A percentile compares a stretch with the other conserved stretches of the same genome.
Conservation (phyloP, 2,888 invertebrate genomes). For the Agrochola lota region DNA sequence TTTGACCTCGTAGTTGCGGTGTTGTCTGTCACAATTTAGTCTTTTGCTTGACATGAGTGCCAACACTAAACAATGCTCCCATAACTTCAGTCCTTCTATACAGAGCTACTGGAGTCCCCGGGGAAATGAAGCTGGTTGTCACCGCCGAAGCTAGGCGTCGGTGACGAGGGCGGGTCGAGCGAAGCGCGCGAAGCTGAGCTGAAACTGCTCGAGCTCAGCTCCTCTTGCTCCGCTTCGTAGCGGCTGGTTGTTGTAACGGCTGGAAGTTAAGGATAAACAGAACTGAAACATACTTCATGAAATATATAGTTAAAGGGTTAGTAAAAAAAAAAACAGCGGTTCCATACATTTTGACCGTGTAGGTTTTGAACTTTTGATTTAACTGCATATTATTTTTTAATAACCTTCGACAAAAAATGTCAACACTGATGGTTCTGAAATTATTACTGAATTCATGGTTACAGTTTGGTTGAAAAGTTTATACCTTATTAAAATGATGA, state of each 20-base stretch:
- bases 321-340: neutral
- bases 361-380: neutral
- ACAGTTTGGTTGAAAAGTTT: neutral
- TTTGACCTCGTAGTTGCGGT: neutral
- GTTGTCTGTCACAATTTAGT: neutral
- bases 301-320: neutral
- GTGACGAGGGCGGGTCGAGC: constrained; percentile 92
- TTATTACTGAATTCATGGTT: too few relatives aligned
- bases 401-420: neutral
- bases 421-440: neutral
- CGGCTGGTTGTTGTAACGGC: constrained; percentile 86
- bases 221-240: constrained; percentile 93
- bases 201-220: constrained; percentile 95
- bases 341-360: neutral
- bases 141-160: constrained; percentile 94
- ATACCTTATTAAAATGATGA: neutral
- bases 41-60: neutral
- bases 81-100: constrained; percentile 73
- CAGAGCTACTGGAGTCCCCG: constrained; percentile 93
- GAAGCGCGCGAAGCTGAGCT: constrained; percentile 95
- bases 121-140: constrained; percentile 95
- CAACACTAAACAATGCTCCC: constrained; percentile 23
- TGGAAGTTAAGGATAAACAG: constrained; percentile 66
- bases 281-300: neutral
- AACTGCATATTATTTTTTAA: neutral